Base-by-base conservation (phyloP, 2,888 invertebrate genomes). In the Kryphioiulus occultus region DNA sequence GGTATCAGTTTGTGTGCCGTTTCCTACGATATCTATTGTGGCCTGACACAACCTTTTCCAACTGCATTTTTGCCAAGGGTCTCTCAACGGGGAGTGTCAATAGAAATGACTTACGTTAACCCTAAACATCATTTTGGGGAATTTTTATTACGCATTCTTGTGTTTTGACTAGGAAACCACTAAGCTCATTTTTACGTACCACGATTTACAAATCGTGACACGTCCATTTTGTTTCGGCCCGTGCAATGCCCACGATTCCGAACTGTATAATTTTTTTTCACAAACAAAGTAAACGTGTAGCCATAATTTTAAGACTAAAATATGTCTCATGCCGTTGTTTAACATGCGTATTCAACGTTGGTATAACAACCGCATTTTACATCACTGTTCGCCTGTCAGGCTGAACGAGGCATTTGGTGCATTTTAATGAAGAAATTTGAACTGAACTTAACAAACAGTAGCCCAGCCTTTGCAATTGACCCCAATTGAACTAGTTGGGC, bases 151-250 rank as follows among this genome's bases (percentile, higher is more conserved):
- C 26, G 9, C 26, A 78, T 78, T 78, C 78, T 78, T 30, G 78
- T 78, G 78, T 78, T 78, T 78, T 30, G 30, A 78, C 30, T 30
- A 30, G 30, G 30, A 78, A 78, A 78, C 78, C 78, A 78, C 78
- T 78, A 78, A 78, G 78, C 78, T 78, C 78, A 30, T 26, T 68
- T 68, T 68, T n/a, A 68, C 26, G 68, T 10, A 68, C 78, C 78
- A 78, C 30, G 78, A 30, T 30, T 78, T 78, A 30, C 3, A 78
- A 78, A 78, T 78, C 78, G 78, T 78, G 78, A 78, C 68, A 68
- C n/a, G 22, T 0, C 4, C 17, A 0, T 78, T 78, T 78, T 30
- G 12, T 10, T 0, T 30, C 2, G 3, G 78, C 26, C 26, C 78
- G 26, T 30, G 44, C 44, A 44, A 15, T 44, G 44, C 44, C 10